phyloP scores from a whole-genome alignment of 2,797 vertebrate species.

The Epinephelus awoara region DNA sequence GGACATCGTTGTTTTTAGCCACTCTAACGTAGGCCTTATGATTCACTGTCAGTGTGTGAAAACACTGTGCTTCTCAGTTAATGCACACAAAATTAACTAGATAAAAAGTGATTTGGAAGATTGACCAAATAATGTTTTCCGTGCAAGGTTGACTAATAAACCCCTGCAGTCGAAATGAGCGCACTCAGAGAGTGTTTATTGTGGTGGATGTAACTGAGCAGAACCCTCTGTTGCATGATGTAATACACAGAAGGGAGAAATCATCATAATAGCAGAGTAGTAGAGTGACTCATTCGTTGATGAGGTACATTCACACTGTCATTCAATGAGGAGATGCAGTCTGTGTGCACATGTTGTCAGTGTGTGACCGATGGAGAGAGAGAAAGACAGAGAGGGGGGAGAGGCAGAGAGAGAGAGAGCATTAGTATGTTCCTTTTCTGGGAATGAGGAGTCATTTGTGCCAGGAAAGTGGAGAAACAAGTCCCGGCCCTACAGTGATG shows the following conservation, averaged over 20 bases:
- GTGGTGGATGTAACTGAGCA: conserved; percentile 75
- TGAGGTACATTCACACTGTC: conserved; percentile 83
- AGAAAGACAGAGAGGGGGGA: conserved; percentile 39
- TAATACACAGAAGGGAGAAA: conserved; percentile 85
- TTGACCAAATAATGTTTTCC: conserved; percentile 60
- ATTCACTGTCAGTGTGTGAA: conserved; percentile 15
- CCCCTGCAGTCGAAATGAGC: conserved; percentile 55
- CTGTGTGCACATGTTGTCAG: conserved; percentile 77
- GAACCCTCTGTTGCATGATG: conserved; percentile 81
- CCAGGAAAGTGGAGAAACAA: conserved; percentile 83
- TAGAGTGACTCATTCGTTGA: conserved; percentile 85
- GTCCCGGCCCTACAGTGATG: conserved; percentile 78
- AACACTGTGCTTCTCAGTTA: conserved; percentile 16
- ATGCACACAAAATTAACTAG: conserved; percentile 24
- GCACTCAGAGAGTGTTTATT: conserved; percentile 74
- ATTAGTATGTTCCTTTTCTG: conserved; percentile 81
- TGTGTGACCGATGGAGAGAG: conserved; percentile 66
- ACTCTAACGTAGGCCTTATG: conserved; percentile 26
- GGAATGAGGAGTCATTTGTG: conserved; percentile 86
- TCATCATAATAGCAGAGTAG: conserved; percentile 85
- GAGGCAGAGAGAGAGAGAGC: conserved; percentile 49
- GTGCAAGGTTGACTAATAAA: conserved; percentile 61
- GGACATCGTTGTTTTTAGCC: conserved; percentile 26
- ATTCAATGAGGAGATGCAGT: conserved; percentile 77
- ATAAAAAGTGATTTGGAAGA: conserved; percentile 54